A percentile compares a stretch with the other conserved stretches of the same genome.
These are phyloP conservation scores for Syritta pipiens DNA, from an alignment of 2,888 invertebrate species.

Conservation along the genomic window DNA sequence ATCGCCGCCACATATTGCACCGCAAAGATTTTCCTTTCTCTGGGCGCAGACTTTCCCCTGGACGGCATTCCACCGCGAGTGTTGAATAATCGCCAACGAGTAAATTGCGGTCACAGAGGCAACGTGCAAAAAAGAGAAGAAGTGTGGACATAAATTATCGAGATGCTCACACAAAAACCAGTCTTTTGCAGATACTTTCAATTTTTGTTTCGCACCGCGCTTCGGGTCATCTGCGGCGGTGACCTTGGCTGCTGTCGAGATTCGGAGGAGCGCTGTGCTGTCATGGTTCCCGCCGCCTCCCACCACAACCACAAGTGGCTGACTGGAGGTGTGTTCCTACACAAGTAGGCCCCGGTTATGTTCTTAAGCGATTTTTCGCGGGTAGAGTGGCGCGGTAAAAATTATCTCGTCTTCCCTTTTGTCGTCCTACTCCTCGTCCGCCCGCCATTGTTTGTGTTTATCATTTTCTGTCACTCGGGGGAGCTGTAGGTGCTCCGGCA, in stretches of 20 bases:
- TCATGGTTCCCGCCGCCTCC: slow-evolving; percentile 19
- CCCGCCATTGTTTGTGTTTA: not conserved
- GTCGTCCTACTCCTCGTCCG: no score
- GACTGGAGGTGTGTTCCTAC: not conserved
- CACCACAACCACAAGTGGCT: not conserved
- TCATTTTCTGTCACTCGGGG: not conserved
- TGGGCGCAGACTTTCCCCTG: slow-evolving; percentile 23
- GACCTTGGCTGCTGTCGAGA: slow-evolving; percentile 31
- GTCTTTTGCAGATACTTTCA: slow-evolving; percentile 41
- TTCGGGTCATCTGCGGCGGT: slow-evolving; percentile 6
- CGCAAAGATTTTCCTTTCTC: slow-evolving; percentile 41
- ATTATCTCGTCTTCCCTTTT: not conserved
- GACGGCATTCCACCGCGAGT: slow-evolving; percentile 2
- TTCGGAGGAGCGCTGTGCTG: no score
- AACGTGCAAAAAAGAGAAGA: slow-evolving; percentile 14
- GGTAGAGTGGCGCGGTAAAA: not conserved
- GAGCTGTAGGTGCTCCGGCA: no score
- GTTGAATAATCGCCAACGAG: slow-evolving; percentile 37
- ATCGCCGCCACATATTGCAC: no score
- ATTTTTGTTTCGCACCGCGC: slow-evolving; percentile 17
- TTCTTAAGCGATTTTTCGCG: not conserved
- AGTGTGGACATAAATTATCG: slow-evolving; percentile 23
- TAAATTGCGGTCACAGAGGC: slow-evolving; percentile 48
- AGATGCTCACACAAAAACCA: no score
- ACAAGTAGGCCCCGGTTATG: slow-evolving; percentile 28